Base-by-base conservation (phyloP, 2,888 invertebrate species). In the Meta bourneti region DNA sequence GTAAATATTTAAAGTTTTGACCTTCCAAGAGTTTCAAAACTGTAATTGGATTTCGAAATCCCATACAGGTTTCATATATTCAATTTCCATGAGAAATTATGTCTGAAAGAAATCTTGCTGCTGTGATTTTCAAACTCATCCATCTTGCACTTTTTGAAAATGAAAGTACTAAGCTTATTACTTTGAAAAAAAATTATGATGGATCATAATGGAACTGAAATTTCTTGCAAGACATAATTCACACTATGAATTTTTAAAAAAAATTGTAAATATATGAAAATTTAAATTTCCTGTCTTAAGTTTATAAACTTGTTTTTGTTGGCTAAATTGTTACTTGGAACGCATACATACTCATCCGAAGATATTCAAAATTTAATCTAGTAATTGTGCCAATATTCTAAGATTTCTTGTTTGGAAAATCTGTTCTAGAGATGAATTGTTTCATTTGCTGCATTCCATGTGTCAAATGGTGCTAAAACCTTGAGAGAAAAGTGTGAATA, bases 391-490 rank as follows among this genome's bases (percentile, higher is more conserved):
- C 61, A 61, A 61, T 11, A 16, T 34, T 34, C 34, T 34, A 34
- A 1, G 34, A 34, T 34, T 34, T 34, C 34, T 34, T 61, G 7
- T 49, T 48, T 69, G 70, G 49, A 70, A 71, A 70, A 34, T 34
- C 16, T 61, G 61, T 61, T 61, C 16, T 16, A 61, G 61, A 61
- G 61, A 16, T 61, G 61, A 81, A 70, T 9, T 51, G 11, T 48
- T 16, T 34, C 72, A 52, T 75, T 72, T 48, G 51, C 16, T 84
- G 75, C 34, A 19, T 79, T 79, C 61, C 54, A 61, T 79, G 7
- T 51, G 54, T 84, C 48, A 84, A 75, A 72, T 84, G 84, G 84
- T 84, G 84, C 84, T 84, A 84, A 75, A 13, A 61, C 61, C 61
- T 61, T 61, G 61, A 61, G 61, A 61, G 61, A 61, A 61, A 16